These are phyloP conservation scores for Callipepla californica DNA, from an alignment of 2,113 vertebrate genomes.

Conservation along the genomic window DNA sequence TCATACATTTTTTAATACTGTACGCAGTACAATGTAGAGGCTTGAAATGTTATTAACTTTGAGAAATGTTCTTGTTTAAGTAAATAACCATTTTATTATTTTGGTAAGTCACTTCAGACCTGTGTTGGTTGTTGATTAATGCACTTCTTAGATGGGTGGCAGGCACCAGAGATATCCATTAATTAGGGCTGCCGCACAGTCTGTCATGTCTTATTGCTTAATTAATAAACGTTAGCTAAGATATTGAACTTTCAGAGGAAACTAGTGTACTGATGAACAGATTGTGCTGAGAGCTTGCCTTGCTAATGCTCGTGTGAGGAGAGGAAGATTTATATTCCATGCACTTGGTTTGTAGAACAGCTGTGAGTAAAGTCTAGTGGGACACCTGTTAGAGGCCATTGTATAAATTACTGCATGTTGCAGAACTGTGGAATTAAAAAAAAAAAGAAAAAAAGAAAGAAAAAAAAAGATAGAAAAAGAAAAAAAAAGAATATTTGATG, in stretches of 20 bases:
- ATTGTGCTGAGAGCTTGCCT: slow-evolving; percentile 34
- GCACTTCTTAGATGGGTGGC: slow-evolving; percentile 53
- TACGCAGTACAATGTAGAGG: not conserved
- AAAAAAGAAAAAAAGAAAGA: not conserved
- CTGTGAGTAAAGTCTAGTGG: slow-evolving; percentile 56
- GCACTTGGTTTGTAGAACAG: slow-evolving; percentile 58
- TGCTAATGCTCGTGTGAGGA: slow-evolving; percentile 29
- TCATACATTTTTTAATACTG: not conserved
- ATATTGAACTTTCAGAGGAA: slow-evolving; percentile 63
- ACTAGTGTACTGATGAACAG: slow-evolving; percentile 53
- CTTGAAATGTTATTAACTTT: slow-evolving; percentile 10
- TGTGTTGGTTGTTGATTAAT: slow-evolving; percentile 57
- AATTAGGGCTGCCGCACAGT: slow-evolving; percentile 66
- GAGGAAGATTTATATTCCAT: slow-evolving; percentile 67
- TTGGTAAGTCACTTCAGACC: slow-evolving; percentile 39
- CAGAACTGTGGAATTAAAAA: not conserved
- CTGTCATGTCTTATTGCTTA: slow-evolving; percentile 71
- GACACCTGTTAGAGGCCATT: slow-evolving; percentile 61
- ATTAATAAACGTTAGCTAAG: slow-evolving; percentile 76
- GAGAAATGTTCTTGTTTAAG: slow-evolving; percentile 36
- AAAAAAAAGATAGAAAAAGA: not conserved
- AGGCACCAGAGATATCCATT: slow-evolving; percentile 67
- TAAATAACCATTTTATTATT: slow-evolving; percentile 64
- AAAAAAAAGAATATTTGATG: slow-evolving; percentile 15
- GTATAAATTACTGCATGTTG: slow-evolving; percentile 46